Conservation (phyloP, 1,140 invertebrate genomes). For the Dendroctonus ponderosae region DNA sequence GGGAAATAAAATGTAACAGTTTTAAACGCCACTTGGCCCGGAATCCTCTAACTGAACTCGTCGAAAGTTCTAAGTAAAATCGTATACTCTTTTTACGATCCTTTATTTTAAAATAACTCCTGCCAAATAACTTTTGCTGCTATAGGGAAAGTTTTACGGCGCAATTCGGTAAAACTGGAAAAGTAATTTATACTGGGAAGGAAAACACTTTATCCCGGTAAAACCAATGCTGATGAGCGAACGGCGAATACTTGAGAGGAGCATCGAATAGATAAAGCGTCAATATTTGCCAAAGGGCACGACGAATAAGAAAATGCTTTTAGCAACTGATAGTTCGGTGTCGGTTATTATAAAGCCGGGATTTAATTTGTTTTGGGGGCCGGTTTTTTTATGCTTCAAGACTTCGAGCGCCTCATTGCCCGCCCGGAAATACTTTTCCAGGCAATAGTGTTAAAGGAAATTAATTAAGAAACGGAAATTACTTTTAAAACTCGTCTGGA, state of each 20-base stretch:
- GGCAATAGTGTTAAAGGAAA: background rate
- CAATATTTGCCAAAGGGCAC: slow-evolving; percentile 20
- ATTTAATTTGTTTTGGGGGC: too few species aligned
- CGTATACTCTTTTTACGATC: slow-evolving; percentile 21
- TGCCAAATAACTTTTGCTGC: slow-evolving; percentile 17
- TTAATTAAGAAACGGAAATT: slow-evolving; percentile 22
- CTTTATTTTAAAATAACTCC: slow-evolving; percentile 25
- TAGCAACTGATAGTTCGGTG: slow-evolving; percentile 10
- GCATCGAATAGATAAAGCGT: slow-evolving; percentile 22
- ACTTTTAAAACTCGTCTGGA: slow-evolving; percentile 9
- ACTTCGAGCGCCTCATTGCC: too few species aligned
- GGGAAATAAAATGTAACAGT: slow-evolving; percentile 4
- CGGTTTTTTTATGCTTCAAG: too few species aligned
- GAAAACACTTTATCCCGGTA: slow-evolving; percentile 25
- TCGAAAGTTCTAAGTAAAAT: slow-evolving; percentile 20
- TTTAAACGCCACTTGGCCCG: slow-evolving; percentile 8
- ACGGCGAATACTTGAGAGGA: slow-evolving; percentile 9
- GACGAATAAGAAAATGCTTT: slow-evolving; percentile 18
- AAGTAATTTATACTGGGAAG: slow-evolving; percentile 23
- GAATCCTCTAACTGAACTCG: slow-evolving; percentile 12
- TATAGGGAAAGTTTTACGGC: slow-evolving; percentile 20
- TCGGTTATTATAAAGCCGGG: slow-evolving; percentile 3
- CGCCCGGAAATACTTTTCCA: background rate
- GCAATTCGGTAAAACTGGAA: slow-evolving; percentile 21
- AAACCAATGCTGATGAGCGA: slow-evolving; percentile 25